Evolutionary conservation across 1,140 invertebrate species (phyloP), one percentile per base, ranked within the genome.

Genomic region (Hestina assimilis): DNA sequence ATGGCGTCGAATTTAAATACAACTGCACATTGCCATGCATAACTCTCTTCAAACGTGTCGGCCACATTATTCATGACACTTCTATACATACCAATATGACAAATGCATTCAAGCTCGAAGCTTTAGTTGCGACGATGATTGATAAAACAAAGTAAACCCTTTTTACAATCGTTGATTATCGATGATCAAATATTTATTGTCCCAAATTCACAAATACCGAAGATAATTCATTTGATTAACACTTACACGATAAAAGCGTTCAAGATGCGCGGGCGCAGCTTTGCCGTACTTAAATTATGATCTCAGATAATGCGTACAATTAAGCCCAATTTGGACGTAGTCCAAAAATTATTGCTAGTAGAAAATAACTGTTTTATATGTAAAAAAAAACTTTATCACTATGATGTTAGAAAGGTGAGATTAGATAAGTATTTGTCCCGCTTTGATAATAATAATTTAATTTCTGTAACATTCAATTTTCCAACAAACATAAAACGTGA

Each of bases 41-140:
- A 80, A 69, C 79, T 79, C 69, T 64, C 59, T 23, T 55, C 64
- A 59, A 72, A 69, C 71, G 75, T 74, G 79, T 65, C 67, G 66
- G 60, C 42, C 51, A 64, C 75, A 80, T 82, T 82, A 82, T 79
- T 79, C 80, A 81, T 72, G 71, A 63, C 74, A 58, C 72, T 72
- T 73, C 58, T 35, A 59, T 63, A 77, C 74, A 76, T 79, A 76
- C 69, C 68, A 69, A 73, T 64, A 65, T 75, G 69, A 72, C 70
- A 69, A 73, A 73, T 68, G 69, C 67, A 76, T 70, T 66, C 47
- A 48, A 45, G 38, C 29, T 43, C 48, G 57, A 48, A 50, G 9
- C 19, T 19, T 21, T 23, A 23, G 41, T 20, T 40, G n/a, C 23
- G 12, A 3, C 21, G 17, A 14, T 55, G 40, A 43, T 55, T 26